phyloP scores from a whole-genome alignment of 2,113 vertebrate genomes.

The Carettochelys insculpta region DNA sequence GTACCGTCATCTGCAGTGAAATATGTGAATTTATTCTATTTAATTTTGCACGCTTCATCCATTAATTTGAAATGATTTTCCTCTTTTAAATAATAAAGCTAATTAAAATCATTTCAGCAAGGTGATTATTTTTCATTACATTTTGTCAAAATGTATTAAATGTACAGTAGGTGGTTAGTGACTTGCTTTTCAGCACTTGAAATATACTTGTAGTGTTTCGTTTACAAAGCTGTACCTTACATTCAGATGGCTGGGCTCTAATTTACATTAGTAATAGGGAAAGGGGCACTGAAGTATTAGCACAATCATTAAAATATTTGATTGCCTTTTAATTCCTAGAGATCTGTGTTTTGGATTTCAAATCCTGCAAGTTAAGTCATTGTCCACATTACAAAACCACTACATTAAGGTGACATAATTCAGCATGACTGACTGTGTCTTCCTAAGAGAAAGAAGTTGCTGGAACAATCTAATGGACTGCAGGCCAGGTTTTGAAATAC shows the following conservation, averaged over 20 bases:
- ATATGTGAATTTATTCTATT: background rate
- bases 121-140: background rate
- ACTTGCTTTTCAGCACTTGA: background rate
- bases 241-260: accelerated
- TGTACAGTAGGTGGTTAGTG: background rate
- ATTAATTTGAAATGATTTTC: background rate
- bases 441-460: background rate
- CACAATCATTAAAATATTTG: background rate
- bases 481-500: background rate
- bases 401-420: background rate
- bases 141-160: background rate
- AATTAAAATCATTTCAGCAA: background rate
- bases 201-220: background rate
- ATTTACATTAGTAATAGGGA: background rate
- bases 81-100: background rate
- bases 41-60: background rate
- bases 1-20: background rate
- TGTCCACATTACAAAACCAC: background rate
- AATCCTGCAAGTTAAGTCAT: background rate
- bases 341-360: background rate
- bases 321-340: background rate
- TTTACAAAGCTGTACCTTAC: background rate
- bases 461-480: background rate
- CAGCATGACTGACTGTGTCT: background rate
- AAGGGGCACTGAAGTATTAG: background rate